These are phyloP conservation scores for Carposina sasakii DNA, from an alignment of 1,140 invertebrate species.

Conservation along the genomic window DNA sequence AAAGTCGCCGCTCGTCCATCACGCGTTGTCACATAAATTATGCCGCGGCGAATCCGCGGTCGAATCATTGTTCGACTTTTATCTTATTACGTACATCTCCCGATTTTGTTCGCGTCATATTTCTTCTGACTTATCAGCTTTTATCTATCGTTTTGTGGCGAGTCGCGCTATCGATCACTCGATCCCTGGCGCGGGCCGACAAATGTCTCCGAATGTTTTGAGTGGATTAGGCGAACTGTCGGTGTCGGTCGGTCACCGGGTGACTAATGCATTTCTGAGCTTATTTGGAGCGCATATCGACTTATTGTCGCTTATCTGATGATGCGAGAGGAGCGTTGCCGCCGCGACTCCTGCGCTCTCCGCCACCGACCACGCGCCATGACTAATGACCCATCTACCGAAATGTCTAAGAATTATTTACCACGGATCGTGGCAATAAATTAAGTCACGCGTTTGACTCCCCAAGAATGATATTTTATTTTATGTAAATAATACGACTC, in stretches of 20 bases:
- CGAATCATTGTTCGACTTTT: constrained; percentile 73
- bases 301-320: constrained; percentile 67
- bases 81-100: constrained; percentile 72
- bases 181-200: constrained; percentile 54
- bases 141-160: constrained; percentile 71
- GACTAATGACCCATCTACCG: constrained; percentile 52
- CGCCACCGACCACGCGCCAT: constrained; percentile 17
- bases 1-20: constrained; percentile 71
- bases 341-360: constrained; percentile 24
- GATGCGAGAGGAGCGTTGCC: constrained; percentile 32
- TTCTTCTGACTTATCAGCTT: constrained; percentile 70
- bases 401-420: constrained; percentile 53
- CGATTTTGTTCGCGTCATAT: constrained; percentile 72
- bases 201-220: constrained; percentile 69
- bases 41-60: constrained; percentile 70
- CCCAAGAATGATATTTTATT: constrained; percentile 42
- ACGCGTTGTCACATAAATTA: constrained; percentile 72
- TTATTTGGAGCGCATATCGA: constrained; percentile 63
- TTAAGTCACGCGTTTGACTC: constrained; percentile 57
- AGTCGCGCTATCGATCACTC: constrained; percentile 66
- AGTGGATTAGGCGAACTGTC: constrained; percentile 65
- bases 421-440: constrained; percentile 54
- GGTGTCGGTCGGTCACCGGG: constrained; percentile 35
- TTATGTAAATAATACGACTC: constrained; percentile 48
- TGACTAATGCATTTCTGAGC: constrained; percentile 54